phyloP scores from a whole-genome alignment of 2,888 invertebrate species.

The Limnephilus rhombicus region DNA sequence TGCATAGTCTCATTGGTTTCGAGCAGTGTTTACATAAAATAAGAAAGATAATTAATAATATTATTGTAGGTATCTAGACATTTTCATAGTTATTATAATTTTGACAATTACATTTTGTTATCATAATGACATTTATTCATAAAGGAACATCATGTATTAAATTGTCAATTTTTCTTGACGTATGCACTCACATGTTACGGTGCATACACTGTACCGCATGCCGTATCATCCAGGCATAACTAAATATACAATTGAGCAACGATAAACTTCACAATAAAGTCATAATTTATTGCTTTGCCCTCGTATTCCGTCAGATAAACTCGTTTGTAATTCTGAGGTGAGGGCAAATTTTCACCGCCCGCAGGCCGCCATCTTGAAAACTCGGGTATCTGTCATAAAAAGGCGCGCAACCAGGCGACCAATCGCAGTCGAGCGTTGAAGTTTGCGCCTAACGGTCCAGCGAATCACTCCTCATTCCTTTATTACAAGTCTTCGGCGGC shows the following conservation, averaged over 20 bases:
- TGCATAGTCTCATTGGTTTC: too few species aligned
- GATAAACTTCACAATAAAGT: not conserved
- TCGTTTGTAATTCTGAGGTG: not conserved
- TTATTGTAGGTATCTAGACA: too few species aligned
- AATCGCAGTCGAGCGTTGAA: slow-evolving; percentile 43
- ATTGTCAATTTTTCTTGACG: not conserved
- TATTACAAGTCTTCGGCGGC: not conserved
- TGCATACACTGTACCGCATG: slow-evolving; percentile 17
- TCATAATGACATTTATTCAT: not conserved
- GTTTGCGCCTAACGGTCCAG: not conserved
- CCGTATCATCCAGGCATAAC: not conserved
- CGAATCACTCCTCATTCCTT: slow-evolving; percentile 1
- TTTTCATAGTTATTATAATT: too few species aligned
- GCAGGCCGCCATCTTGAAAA: slow-evolving; percentile 9
- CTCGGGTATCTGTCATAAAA: slow-evolving; percentile 17
- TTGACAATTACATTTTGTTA: too few species aligned
- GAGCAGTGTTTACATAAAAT: too few species aligned
- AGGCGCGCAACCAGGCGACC: slow-evolving; percentile 15
- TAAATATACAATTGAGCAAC: not conserved
- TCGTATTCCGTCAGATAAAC: not conserved
- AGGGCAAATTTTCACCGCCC: slow-evolving; percentile 7
- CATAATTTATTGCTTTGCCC: not conserved
- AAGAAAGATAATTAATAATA: too few species aligned
- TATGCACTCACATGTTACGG: slow-evolving; percentile 20
- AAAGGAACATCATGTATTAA: slow-evolving; percentile 12